These are phyloP conservation scores for Melinaea marsaeus DNA, from an alignment of 2,888 invertebrate genomes.

Conservation along the genomic window DNA sequence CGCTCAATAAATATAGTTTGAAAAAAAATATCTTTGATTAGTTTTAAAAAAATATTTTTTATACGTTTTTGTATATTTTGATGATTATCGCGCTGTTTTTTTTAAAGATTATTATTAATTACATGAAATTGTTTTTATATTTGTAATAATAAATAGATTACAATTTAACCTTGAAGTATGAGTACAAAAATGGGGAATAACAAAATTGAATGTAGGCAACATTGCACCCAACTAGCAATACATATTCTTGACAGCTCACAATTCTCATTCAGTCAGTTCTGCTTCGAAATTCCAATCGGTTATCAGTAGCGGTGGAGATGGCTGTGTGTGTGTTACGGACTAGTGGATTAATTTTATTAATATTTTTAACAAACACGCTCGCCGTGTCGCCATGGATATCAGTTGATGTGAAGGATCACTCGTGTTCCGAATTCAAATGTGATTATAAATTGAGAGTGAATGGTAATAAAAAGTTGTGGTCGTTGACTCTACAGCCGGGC, in stretches of 20 bases:
- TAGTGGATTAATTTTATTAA: conserved; percentile 65
- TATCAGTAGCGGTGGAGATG: conserved; percentile 47
- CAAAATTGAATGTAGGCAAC: no score
- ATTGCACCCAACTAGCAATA: conserved; percentile 26
- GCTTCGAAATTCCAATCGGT: conserved; percentile 21
- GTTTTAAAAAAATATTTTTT: no score
- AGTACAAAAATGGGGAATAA: no score
- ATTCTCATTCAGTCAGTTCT: conserved; percentile 22
- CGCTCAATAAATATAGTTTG: no score
- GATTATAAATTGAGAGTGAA: conserved; percentile 56
- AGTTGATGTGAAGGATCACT: conserved; percentile 48
- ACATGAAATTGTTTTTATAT: no score
- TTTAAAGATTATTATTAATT: no score
- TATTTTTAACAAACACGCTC: conserved; percentile 60
- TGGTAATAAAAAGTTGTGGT: conserved; percentile 56
- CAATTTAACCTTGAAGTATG: no score
- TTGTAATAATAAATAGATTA: no score
- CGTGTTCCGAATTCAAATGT: conserved; percentile 55
- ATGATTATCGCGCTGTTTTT: no score
- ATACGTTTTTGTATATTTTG: no score
- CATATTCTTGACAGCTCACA: conserved; percentile 19
- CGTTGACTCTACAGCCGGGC: conserved; percentile 56
- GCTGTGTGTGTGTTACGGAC: conserved; percentile 60
- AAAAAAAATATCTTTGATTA: no score
- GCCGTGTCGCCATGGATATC: conserved; percentile 69